Evolutionary conservation across 2,797 vertebrate species (phyloP), one percentile per base, ranked within the genome.

Genomic region (Meda fulgida): DNA sequence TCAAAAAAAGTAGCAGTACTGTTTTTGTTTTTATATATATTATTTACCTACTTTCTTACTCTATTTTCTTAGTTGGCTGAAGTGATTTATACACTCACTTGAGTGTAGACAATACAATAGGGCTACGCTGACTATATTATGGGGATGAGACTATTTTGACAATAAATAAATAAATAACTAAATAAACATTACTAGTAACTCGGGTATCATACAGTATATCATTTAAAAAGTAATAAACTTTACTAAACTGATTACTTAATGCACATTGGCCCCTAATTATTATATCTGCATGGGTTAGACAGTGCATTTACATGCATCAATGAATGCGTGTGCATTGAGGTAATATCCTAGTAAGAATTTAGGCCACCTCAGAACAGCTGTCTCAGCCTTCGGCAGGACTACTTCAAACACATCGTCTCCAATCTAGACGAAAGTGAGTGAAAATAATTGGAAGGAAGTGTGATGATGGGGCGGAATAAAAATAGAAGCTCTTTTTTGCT

Each of bases 391-490:
- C 19, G 51, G 78, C 84, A 36, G 80, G 48, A 67, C 72, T 55
- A 46, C 36, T 66, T 80, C 79, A 70, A 51, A 78, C 48, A 46
- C 58, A 67, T 70, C 53, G 23, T 63, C 80, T 46, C 81, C 63
- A 81, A 69, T 48, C 60, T 66, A 78, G 70, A 11, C 26, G 8
- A 79, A 58, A 79, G 65, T 26, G 26, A 72, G 69, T 19, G 48
- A 86, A 71, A 86, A 29, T 78, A 84, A 85, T 88, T 31, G 72
- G 79, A 88, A 89, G 85, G 84, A 84, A 82, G 72, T 86, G 23
- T 34, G 80, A 72, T 78, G 81, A 83, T 60, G 23, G 69, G 29
- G 40, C 11, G 19, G 34, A 80, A 83, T 70, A 65, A 71, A 84
- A 85, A 80, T 48, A 65, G 76, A 53, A 29, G 21, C 5, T 23